Evolutionary conservation across 1,140 invertebrate genomes (phyloP).

Genomic region (Nebria ingens): DNA sequence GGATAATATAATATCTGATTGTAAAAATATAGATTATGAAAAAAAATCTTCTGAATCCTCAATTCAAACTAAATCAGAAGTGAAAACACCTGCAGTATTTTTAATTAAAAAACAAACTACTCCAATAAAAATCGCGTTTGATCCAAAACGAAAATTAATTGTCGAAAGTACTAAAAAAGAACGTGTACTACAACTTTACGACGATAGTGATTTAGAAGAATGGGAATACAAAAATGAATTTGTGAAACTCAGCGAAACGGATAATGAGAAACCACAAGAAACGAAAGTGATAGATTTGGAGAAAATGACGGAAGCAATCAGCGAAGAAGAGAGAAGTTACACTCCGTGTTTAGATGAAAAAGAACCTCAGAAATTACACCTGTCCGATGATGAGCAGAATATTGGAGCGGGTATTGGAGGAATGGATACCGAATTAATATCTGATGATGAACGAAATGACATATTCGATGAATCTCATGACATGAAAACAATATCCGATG

Average conservation of each 20-base stretch:
- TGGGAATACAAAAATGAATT: slow-evolving; percentile 20
- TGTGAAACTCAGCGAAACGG: slow-evolving; percentile 14
- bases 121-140: neutral
- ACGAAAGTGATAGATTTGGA: slow-evolving; percentile 25
- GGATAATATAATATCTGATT: no score
- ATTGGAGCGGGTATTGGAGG: slow-evolving; percentile 36
- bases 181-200: slow-evolving; percentile 31
- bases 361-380: slow-evolving; percentile 29
- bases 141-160: neutral
- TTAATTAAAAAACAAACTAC: no score
- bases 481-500: slow-evolving; percentile 29
- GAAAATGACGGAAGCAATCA: slow-evolving; percentile 48
- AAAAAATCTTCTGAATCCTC: no score
- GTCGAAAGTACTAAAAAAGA: slow-evolving; percentile 17
- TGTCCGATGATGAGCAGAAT: slow-evolving; percentile 13
- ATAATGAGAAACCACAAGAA: neutral
- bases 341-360: slow-evolving; percentile 56
- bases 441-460: slow-evolving; percentile 51
- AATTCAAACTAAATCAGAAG: no score
- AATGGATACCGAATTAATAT: slow-evolving; percentile 60
- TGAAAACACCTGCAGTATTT: no score
- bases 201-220: slow-evolving; percentile 35
- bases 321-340: slow-evolving; percentile 52
- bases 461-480: slow-evolving; percentile 44
- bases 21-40: no score